phyloP scores from a whole-genome alignment of 2,888 invertebrate genomes.

The Camponotus fellah region DNA sequence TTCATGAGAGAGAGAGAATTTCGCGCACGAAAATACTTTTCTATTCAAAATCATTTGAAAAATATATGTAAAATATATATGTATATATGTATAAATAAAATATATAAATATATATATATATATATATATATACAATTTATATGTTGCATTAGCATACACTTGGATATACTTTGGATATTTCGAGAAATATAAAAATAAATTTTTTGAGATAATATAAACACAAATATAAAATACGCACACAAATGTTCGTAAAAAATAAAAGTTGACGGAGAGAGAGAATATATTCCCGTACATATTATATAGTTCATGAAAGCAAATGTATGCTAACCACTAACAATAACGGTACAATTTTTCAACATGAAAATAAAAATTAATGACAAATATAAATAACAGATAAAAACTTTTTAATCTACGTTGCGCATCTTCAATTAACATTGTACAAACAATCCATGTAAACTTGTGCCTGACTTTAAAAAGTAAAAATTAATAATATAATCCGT shows the following conservation, averaged over 20 bases:
- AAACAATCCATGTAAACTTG: background rate
- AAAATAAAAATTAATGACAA: background rate
- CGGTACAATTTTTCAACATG: background rate
- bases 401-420: background rate
- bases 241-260: background rate
- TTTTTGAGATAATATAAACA: background rate
- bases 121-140: background rate
- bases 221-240: background rate
- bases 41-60: constrained; percentile 1
- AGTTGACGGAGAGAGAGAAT: background rate
- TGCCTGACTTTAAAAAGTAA: too few species aligned
- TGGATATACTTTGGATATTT: background rate
- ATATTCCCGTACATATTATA: background rate
- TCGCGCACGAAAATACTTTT: background rate
- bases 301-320: background rate
- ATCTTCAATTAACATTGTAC: background rate
- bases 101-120: background rate
- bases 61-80: background rate
- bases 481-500: too few species aligned
- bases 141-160: background rate
- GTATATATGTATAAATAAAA: background rate
- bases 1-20: background rate
- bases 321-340: background rate
- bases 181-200: background rate
- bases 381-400: background rate